Conservation (phyloP, 37 sponge, comb jelly and placozoan species). For the Aplysina aerophoba region DNA sequence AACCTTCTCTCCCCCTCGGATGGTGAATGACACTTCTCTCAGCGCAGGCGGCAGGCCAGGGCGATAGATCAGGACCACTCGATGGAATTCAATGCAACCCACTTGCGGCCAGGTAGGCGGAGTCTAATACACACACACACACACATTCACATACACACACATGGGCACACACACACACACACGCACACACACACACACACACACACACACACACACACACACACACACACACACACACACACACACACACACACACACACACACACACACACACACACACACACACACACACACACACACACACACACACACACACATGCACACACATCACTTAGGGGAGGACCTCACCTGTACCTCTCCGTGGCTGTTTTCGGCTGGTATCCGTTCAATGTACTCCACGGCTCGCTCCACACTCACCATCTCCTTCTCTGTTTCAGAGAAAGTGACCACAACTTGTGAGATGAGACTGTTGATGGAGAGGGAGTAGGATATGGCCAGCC, state of each 20-base stretch:
- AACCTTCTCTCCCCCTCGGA: constrained; percentile 79
- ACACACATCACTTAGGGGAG: no score
- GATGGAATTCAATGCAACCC: constrained; percentile 70
- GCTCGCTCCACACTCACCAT: constrained; percentile 97
- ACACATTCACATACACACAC: neutral
- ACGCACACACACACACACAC: neutral
- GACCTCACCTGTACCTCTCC: constrained; percentile 40
- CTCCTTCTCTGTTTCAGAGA: constrained; percentile 97
- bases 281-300: neutral
- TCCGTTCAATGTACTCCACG: constrained; percentile 84
- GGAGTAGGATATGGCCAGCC: constrained; percentile 96
- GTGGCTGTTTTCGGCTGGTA: constrained; percentile 65
- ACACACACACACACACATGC: neutral
- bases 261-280: neutral
- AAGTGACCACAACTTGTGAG: constrained; percentile 79
- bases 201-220: neutral
- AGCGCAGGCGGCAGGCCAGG: constrained; percentile 72
- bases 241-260: neutral
- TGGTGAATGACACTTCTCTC: constrained; percentile 63
- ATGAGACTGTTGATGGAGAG: constrained; percentile 88
- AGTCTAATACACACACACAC: constrained; percentile 26
- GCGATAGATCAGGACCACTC: constrained; percentile 73
- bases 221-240: neutral
- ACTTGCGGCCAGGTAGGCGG: constrained; percentile 67
- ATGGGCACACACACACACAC: neutral